These are phyloP conservation scores for Drosophila emarginata DNA, from an alignment of 2,888 invertebrate genomes.

Conservation along the genomic window DNA sequence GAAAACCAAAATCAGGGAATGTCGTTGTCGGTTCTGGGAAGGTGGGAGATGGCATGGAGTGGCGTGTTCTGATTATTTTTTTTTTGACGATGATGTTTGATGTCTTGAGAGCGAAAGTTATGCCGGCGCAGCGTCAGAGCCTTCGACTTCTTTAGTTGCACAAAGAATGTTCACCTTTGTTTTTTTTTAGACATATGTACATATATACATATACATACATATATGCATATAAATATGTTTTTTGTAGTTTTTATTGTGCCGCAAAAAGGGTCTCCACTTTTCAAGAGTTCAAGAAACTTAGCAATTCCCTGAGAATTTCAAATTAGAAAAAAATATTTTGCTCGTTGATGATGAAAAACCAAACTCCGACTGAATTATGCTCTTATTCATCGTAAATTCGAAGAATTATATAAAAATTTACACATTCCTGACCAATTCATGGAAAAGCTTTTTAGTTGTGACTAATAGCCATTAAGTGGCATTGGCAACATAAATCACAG, in stretches of 20 bases:
- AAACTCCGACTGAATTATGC: conserved; percentile 42
- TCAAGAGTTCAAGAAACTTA: conserved; percentile 70
- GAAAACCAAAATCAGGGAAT: conserved; percentile 19
- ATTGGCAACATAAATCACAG: conserved; percentile 44
- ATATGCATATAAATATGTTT: background rate
- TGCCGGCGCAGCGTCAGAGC: conserved; percentile 16
- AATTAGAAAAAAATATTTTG: conserved; percentile 42
- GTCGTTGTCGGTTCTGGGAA: conserved; percentile 35
- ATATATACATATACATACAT: background rate
- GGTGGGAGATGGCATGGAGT: conserved; percentile 35
- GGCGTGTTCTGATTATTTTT: conserved; percentile 12
- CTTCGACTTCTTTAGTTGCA: conserved; percentile 15
- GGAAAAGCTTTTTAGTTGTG: conserved; percentile 2
- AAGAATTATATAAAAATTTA: conserved; percentile 10
- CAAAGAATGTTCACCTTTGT: conserved; percentile 24
- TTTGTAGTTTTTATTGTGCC: conserved; percentile 23
- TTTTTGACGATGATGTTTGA: conserved; percentile 16
- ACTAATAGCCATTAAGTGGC: conserved; percentile 6
- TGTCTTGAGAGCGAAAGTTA: conserved; percentile 17
- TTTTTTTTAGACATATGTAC: conserved; percentile 9
- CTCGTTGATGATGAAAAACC: conserved; percentile 10
- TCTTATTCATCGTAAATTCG: conserved; percentile 20
- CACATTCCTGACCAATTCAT: conserved; percentile 37
- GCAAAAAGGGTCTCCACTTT: conserved; percentile 28
- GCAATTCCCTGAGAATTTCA: conserved; percentile 51